phyloP scores from a whole-genome alignment of 2,888 invertebrate species.

The Empis livida region DNA sequence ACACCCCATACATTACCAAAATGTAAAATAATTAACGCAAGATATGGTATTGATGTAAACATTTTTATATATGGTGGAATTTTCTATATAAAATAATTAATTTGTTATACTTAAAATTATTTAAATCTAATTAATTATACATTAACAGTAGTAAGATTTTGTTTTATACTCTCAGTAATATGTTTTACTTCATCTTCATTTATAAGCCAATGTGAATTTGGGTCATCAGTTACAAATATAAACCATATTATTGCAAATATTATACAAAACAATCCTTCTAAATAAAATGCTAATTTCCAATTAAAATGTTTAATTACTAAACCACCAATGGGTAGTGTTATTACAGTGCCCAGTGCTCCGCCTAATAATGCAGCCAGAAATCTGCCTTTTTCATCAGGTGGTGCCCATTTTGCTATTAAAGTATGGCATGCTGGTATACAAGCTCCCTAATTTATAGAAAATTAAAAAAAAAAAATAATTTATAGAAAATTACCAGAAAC shows the following conservation, averaged over 20 bases:
- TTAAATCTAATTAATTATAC: too few relatives aligned
- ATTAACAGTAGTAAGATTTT: conserved; percentile 7
- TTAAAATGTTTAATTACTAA: conserved; percentile 46
- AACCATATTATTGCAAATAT: conserved; percentile 48
- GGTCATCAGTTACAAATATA: conserved; percentile 49
- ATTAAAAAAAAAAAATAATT: too few relatives aligned
- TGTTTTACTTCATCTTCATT: conserved; percentile 47
- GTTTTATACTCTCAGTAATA: conserved; percentile 47
- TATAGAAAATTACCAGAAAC: too few relatives aligned
- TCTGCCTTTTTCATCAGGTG: conserved; percentile 60
- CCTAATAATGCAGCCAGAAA: conserved; percentile 60
- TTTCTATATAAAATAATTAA: conserved; percentile 34
- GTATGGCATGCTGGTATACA: conserved; percentile 37
- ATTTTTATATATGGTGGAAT: conserved; percentile 51
- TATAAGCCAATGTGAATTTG: conserved; percentile 48
- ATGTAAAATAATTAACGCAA: conserved; percentile 51
- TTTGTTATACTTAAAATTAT: too few relatives aligned
- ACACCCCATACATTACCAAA: conserved; percentile 67
- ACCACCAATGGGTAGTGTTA: conserved; percentile 56
- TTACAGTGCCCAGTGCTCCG: conserved; percentile 56
- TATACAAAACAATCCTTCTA: conserved; percentile 42
- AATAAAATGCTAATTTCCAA: conserved; percentile 57
- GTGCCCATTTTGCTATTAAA: conserved; percentile 58
- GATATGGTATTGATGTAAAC: conserved; percentile 51
- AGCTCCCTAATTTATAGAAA: too few relatives aligned